phyloP scores from a whole-genome alignment of 1,140 invertebrate genomes.

The Drosophila arawakana region DNA sequence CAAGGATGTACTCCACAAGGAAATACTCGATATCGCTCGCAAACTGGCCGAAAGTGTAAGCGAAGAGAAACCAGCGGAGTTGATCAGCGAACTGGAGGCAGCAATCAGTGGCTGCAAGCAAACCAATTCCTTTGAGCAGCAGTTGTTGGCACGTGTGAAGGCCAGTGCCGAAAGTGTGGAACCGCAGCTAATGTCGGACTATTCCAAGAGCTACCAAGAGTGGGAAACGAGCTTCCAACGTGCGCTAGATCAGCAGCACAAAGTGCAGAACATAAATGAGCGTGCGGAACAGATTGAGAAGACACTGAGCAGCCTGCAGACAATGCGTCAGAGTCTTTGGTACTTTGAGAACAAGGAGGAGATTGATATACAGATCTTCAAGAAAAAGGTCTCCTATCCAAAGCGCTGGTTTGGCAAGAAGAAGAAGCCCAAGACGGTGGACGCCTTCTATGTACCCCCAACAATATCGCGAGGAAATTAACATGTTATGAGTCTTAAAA shows the following conservation, averaged over 20 bases:
- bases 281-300: slow-evolving; percentile 86
- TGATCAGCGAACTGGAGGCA: slow-evolving; percentile 32
- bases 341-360: slow-evolving; percentile 92
- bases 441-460: slow-evolving; percentile 89
- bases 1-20: slow-evolving; percentile 45
- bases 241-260: slow-evolving; percentile 29
- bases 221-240: slow-evolving; percentile 51
- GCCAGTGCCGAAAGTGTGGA: slow-evolving; percentile 85
- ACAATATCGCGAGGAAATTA: slow-evolving; percentile 84
- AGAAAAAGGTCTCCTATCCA: slow-evolving; percentile 85
- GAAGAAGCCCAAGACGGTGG: slow-evolving; percentile 84
- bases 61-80: slow-evolving; percentile 14
- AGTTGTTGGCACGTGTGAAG: slow-evolving; percentile 40
- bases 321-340: slow-evolving; percentile 89
- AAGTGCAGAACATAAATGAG: slow-evolving; percentile 25
- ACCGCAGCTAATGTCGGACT: slow-evolving; percentile 86
- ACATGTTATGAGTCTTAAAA: slow-evolving; percentile 37
- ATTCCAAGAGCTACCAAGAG: slow-evolving; percentile 69
- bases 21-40: slow-evolving; percentile 82
- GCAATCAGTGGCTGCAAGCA: slow-evolving; percentile 18
- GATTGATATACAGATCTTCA: slow-evolving; percentile 90
- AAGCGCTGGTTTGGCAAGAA: slow-evolving; percentile 85
- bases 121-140: slow-evolving; percentile 29
- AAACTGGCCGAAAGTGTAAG: slow-evolving; percentile 38
- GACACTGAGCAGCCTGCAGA: slow-evolving; percentile 86